Percentiles rank a stretch among this genome's conserved stretches.
Evolutionary conservation across 2,888 invertebrate species (phyloP).

Genomic region (Netelia virgata): DNA sequence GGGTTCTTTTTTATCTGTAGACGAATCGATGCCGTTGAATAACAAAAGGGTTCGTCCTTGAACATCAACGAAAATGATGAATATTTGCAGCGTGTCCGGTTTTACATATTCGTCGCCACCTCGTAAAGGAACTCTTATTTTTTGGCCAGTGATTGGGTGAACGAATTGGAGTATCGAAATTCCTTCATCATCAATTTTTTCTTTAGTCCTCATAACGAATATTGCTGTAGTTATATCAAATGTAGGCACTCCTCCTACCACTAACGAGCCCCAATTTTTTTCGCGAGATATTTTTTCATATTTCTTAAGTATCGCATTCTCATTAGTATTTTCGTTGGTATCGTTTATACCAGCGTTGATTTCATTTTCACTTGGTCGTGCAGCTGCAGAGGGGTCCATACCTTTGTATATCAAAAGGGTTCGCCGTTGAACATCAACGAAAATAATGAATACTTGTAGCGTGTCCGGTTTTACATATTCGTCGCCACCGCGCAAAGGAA

Average conservation of each 20-base stretch:
- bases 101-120: constrained; percentile 48
- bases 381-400: no score
- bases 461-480: no score
- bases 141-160: constrained; percentile 27
- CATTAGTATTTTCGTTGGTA: background rate
- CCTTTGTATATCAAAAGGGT: no score
- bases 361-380: background rate
- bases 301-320: background rate
- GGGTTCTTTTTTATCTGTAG: background rate
- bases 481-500: no score
- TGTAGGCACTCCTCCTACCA: constrained; percentile 6
- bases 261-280: constrained; percentile 35
- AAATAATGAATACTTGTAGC: no score
- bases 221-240: constrained; percentile 28
- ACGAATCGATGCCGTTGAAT: background rate
- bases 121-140: constrained; percentile 10
- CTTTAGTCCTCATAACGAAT: background rate
- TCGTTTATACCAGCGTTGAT: no score
- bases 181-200: constrained; percentile 1
- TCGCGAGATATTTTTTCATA: background rate
- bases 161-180: constrained; percentile 29
- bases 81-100: background rate
- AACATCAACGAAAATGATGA: constrained; percentile 32
- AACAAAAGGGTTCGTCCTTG: constrained; percentile 23
- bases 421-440: no score